Conservation (phyloP, 2,113 vertebrate genomes). For the Lipotes vexillifer region DNA sequence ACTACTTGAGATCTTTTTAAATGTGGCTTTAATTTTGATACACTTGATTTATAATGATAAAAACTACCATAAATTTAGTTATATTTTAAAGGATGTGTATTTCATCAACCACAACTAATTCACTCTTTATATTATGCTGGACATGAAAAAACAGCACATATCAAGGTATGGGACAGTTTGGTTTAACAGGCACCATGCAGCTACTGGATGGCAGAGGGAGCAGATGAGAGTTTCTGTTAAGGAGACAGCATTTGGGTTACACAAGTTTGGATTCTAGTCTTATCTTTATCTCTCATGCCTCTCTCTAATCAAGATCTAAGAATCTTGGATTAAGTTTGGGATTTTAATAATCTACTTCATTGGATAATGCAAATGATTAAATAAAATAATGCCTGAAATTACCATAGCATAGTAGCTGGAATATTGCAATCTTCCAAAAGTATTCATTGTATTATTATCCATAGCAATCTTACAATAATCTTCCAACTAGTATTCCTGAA, state of each 20-base stretch:
- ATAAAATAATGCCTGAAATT: neutral
- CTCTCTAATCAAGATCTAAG: neutral
- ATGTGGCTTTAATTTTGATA: neutral
- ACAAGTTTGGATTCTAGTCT: neutral
- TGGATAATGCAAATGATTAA: neutral
- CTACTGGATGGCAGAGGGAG: accelerated
- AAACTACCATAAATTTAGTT: neutral
- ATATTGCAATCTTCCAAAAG: neutral
- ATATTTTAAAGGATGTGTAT: neutral
- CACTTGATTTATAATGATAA: neutral
- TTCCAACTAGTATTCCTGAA: neutral
- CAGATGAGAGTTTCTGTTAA: neutral
- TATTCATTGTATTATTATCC: neutral
- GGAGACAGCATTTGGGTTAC: neutral
- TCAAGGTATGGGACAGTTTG: neutral
- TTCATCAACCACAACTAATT: neutral
- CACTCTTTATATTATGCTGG: neutral
- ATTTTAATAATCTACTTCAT: neutral
- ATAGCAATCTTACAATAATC: neutral
- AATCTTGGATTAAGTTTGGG: neutral
- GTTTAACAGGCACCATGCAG: neutral
- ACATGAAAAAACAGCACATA: neutral
- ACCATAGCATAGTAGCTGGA: neutral
- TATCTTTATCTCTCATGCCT: neutral
- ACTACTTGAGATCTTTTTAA: neutral